Conservation (phyloP, 2,888 invertebrate genomes). For the Brenthis daphne region DNA sequence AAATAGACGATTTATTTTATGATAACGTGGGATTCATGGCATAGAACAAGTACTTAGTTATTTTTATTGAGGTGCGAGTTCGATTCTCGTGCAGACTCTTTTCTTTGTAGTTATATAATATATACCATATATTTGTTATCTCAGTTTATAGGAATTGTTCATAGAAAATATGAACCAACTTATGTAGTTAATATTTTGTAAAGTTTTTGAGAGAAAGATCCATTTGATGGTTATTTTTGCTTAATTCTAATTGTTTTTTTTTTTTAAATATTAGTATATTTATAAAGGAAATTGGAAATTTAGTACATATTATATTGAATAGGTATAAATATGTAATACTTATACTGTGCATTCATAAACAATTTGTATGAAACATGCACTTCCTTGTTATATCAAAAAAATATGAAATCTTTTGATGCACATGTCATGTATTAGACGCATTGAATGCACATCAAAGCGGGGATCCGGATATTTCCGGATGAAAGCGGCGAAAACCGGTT, state of each 20-base stretch:
- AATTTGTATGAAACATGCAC: background rate
- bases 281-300: background rate
- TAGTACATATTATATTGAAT: background rate
- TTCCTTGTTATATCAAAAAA: conserved; percentile 10
- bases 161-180: too few species aligned
- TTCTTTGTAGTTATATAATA: too few species aligned
- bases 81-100: background rate
- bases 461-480: conserved; percentile 56
- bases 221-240: too few species aligned
- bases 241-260: too few species aligned
- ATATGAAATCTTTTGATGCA: conserved; percentile 28
- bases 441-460: conserved; percentile 37
- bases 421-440: conserved; percentile 24
- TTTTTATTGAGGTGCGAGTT: background rate
- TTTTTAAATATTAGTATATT: too few species aligned
- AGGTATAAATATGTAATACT: background rate
- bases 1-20: conserved; percentile 23
- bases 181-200: too few species aligned
- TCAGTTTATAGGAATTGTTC: too few species aligned
- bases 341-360: background rate
- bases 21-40: conserved; percentile 6
- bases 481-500: conserved; percentile 54
- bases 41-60: background rate
- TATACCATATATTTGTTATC: too few species aligned
- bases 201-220: too few species aligned